phyloP scores from a whole-genome alignment of 2,888 invertebrate genomes.

The Spisula solida region DNA sequence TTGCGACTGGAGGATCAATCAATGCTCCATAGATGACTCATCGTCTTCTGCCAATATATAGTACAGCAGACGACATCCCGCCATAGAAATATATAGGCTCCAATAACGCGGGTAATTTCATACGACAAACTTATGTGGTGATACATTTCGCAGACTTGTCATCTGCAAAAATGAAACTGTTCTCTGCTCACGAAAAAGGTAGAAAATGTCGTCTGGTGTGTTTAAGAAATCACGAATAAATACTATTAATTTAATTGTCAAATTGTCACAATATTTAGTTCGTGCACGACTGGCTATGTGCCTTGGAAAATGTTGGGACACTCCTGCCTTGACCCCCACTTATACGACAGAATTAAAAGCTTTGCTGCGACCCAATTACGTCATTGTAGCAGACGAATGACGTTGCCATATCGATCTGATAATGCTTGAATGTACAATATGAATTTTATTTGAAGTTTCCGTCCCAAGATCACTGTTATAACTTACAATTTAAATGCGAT shows the following conservation, averaged over 20 bases:
- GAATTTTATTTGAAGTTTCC: not conserved
- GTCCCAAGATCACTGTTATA: not conserved
- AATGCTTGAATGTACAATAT: not conserved
- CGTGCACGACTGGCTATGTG: no score
- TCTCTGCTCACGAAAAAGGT: no score
- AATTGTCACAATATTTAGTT: no score
- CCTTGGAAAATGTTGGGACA: no score
- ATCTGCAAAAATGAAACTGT: not conserved
- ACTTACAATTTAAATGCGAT: no score
- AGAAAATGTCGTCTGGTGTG: no score
- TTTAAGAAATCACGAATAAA: no score
- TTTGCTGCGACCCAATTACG: no score
- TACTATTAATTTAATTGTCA: no score
- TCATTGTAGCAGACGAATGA: not conserved
- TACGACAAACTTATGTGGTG: not conserved
- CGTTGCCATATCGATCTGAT: not conserved
- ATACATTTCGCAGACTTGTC: not conserved
- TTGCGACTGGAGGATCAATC: constrained; percentile 32
- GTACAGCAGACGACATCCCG: constrained; percentile 17
- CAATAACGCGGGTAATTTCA: not conserved
- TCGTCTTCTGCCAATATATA: constrained; percentile 25
- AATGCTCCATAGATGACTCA: constrained; percentile 29
- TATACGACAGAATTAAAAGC: no score
- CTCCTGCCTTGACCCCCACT: no score
- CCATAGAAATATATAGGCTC: not conserved